These are phyloP conservation scores for Silurus meridionalis DNA, from an alignment of 2,113 vertebrate genomes.

Conservation along the genomic window DNA sequence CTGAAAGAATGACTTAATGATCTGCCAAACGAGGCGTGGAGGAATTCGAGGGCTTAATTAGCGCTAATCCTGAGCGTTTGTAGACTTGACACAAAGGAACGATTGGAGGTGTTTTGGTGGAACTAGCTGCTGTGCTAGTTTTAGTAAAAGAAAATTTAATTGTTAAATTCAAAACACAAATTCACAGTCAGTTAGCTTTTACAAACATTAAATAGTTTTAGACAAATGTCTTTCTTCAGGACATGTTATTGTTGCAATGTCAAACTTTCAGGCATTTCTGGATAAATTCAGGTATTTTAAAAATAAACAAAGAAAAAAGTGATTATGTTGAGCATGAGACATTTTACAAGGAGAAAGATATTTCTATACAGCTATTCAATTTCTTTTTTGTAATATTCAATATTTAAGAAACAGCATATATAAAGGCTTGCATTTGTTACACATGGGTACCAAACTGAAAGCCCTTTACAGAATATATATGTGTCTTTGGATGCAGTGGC, in stretches of 20 bases:
- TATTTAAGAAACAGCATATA: too few relatives aligned
- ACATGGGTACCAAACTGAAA: too few relatives aligned
- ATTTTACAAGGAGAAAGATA: too few relatives aligned
- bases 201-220: neutral
- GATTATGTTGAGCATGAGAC: too few relatives aligned
- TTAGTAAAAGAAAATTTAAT: neutral
- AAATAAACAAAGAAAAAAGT: too few relatives aligned
- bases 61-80: constrained; percentile 69
- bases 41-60: constrained; percentile 74
- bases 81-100: constrained; percentile 40
- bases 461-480: too few relatives aligned
- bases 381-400: too few relatives aligned
- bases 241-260: neutral
- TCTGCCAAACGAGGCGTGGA: constrained; percentile 70
- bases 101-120: neutral
- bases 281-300: neutral
- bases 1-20: constrained; percentile 65
- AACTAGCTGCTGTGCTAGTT: neutral
- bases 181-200: neutral
- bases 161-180: neutral
- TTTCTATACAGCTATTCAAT: too few relatives aligned
- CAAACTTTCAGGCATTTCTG: neutral
- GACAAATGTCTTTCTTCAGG: neutral
- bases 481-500: too few relatives aligned
- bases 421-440: too few relatives aligned